phyloP scores from a whole-genome alignment of 2,888 invertebrate genomes.

The Odontocolon sp. region DNA sequence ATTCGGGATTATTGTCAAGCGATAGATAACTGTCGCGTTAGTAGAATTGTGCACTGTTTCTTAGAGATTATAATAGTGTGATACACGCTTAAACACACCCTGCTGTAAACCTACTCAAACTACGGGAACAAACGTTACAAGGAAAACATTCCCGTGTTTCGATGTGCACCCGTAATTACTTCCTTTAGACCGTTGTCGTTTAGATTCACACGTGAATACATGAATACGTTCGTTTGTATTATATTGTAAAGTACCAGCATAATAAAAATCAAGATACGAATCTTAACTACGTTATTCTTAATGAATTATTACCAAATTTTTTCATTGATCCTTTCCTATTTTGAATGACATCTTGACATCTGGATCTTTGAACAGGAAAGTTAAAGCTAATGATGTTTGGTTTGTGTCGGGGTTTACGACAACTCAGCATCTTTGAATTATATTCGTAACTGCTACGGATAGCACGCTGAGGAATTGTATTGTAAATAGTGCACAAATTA shows the following conservation, averaged over 20 bases:
- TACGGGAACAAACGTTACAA: not conserved
- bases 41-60: no score
- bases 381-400: no score
- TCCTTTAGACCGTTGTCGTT: conserved; percentile 46
- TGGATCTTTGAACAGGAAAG: no score
- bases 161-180: conserved; percentile 54
- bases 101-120: conserved; percentile 6
- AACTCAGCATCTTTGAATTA: no score
- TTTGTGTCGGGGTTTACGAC: no score
- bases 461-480: no score
- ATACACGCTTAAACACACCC: not conserved
- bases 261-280: conserved; percentile 76
- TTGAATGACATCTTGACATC: not conserved
- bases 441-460: no score
- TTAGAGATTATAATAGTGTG: not conserved
- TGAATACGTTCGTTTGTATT: conserved; percentile 76
- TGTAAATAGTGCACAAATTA: no score
- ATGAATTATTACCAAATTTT: not conserved
- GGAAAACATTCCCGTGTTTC: conserved; percentile 28
- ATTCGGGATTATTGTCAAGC: not conserved
- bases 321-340: not conserved
- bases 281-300: conserved; percentile 62
- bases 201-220: conserved; percentile 39
- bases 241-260: conserved; percentile 78
- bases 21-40: not conserved